Percentiles rank a stretch among this genome's conserved stretches.
phyloP scores from a whole-genome alignment of 2,797 vertebrate species.

The Coccyzus lansbergi region DNA sequence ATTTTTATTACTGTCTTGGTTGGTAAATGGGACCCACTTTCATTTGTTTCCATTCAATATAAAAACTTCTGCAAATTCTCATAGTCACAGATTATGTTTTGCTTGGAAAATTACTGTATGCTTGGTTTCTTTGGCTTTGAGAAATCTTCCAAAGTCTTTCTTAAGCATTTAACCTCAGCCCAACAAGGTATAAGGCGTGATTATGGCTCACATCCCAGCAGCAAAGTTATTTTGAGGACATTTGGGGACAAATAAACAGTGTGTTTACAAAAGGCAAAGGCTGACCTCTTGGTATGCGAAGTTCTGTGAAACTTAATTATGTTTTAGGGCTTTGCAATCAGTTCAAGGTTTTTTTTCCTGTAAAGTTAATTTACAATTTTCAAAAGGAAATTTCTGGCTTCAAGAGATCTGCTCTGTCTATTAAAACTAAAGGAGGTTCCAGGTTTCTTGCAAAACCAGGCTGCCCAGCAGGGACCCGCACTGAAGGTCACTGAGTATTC shows the following conservation, averaged over 20 bases:
- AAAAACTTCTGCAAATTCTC: not conserved
- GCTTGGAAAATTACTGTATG: slow-evolving; percentile 30
- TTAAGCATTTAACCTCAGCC: not conserved
- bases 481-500: not conserved
- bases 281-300: not conserved
- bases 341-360: not conserved
- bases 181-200: not conserved
- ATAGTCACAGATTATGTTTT: not conserved
- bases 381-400: not conserved
- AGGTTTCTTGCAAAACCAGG: not conserved
- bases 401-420: not conserved
- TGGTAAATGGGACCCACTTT: not conserved
- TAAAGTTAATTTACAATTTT: not conserved
- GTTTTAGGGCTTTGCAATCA: not conserved
- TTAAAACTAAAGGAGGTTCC: not conserved
- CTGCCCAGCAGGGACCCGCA: not conserved
- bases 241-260: not conserved
- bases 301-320: slow-evolving; percentile 1
- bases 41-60: not conserved
- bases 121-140: not conserved
- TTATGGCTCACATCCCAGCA: slow-evolving; percentile 30
- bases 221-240: slow-evolving; percentile 26
- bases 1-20: not conserved
- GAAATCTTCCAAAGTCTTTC: not conserved
- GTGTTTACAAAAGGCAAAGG: not conserved